Conservation (phyloP, 2,888 invertebrate species). For the Lissonota sp. region DNA sequence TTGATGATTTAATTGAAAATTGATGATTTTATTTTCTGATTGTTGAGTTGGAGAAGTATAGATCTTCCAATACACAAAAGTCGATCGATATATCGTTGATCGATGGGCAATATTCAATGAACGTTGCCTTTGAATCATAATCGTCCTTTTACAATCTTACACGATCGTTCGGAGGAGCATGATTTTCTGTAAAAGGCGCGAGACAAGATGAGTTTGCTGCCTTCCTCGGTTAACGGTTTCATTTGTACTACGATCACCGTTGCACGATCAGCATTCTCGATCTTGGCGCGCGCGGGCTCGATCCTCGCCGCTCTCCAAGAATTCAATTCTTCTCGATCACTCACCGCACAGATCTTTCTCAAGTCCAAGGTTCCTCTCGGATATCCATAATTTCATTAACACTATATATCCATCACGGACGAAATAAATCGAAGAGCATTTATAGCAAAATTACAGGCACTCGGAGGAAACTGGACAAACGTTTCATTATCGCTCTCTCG, state of each 20-base stretch:
- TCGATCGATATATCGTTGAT: too few relatives aligned
- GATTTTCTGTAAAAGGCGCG: too few relatives aligned
- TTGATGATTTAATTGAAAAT: too few relatives aligned
- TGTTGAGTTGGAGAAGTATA: too few relatives aligned
- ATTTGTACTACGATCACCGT: constrained; percentile 68
- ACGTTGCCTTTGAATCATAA: too few relatives aligned
- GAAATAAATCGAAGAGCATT: constrained; percentile 7
- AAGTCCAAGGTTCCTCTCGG: constrained; percentile 53
- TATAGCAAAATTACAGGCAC: constrained; percentile 7
- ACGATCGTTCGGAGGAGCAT: too few relatives aligned
- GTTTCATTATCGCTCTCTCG: constrained; percentile 31
- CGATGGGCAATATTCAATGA: too few relatives aligned
- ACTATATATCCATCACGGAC: constrained; percentile 11
- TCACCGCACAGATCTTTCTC: background rate
- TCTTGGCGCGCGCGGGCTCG: constrained; percentile 27
- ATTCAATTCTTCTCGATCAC: constrained; percentile 37
- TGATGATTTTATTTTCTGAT: too few relatives aligned
- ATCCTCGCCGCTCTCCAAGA: constrained; percentile 40
- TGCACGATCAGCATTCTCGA: constrained; percentile 50
- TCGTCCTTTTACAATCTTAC: too few relatives aligned
- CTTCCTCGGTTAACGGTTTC: constrained; percentile 72
- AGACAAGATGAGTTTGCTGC: constrained; percentile 11
- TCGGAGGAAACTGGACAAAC: background rate
- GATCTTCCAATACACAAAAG: too few relatives aligned
- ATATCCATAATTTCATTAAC: constrained; percentile 10